Evolutionary conservation across 2,113 vertebrate genomes (phyloP).

Genomic region (Microcebus jonahi): DNA sequence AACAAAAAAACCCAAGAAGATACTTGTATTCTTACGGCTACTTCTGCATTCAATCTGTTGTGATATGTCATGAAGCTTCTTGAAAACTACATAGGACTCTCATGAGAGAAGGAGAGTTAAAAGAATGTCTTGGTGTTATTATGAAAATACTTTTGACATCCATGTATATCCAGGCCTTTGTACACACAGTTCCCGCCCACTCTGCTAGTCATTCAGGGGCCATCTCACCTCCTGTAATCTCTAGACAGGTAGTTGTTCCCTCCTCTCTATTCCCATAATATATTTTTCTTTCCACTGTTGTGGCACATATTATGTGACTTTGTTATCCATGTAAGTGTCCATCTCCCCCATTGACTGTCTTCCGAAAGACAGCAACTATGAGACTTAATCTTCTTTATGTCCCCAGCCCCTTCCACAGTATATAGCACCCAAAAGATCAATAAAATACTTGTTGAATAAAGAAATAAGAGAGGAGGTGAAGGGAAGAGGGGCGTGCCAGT

Average conservation of each 20-base stretch:
- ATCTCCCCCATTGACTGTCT: background rate
- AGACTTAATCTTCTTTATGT: conserved; percentile 21
- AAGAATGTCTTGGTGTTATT: background rate
- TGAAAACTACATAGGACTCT: background rate
- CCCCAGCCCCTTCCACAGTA: background rate
- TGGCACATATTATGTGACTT: background rate
- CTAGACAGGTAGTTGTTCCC: background rate
- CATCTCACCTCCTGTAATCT: background rate
- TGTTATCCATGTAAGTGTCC: background rate
- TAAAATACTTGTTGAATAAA: conserved; percentile 30
- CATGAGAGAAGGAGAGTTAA: background rate
- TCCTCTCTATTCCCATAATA: background rate
- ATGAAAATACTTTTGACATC: background rate
- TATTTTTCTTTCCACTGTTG: background rate
- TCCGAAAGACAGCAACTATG: conserved; percentile 15
- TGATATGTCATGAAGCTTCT: background rate
- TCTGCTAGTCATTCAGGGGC: background rate
- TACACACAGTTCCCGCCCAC: background rate
- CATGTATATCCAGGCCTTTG: background rate
- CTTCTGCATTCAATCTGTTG: background rate
- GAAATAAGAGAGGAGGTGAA: background rate
- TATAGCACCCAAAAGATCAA: background rate
- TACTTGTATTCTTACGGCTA: background rate
- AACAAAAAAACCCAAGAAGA: background rate
- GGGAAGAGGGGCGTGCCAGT: background rate